A percentile compares a stretch with the other conserved stretches of the same genome.
These are phyloP conservation scores for Phoebastria nigripes DNA, from an alignment of 2,797 vertebrate genomes.

Conservation along the genomic window DNA sequence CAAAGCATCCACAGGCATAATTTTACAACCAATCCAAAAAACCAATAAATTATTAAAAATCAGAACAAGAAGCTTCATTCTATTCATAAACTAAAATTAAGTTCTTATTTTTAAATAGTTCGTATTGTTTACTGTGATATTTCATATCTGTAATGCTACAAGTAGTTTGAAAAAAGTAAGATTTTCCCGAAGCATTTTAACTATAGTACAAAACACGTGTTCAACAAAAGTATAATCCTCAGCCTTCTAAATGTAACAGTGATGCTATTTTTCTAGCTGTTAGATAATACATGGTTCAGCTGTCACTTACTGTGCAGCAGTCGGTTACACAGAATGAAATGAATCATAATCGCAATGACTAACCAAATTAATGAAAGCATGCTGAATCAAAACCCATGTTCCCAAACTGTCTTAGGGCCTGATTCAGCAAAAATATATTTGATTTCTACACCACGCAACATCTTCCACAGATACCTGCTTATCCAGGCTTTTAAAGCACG, in stretches of 20 bases:
- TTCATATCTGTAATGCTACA: background rate
- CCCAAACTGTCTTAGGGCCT: slow-evolving; percentile 3
- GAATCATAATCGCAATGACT: slow-evolving; percentile 32
- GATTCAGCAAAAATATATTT: slow-evolving; percentile 39
- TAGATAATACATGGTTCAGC: slow-evolving; percentile 37
- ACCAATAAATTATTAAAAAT: background rate
- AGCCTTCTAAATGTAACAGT: background rate
- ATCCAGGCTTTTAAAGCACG: background rate
- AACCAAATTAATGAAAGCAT: slow-evolving; percentile 42
- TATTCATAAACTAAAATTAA: background rate
- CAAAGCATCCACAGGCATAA: background rate
- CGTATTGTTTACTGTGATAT: background rate
- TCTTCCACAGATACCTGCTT: background rate
- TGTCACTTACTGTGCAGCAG: slow-evolving; percentile 35
- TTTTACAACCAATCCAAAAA: background rate
- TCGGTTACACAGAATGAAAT: slow-evolving; percentile 15
- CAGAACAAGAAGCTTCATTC: background rate
- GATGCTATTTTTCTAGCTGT: slow-evolving; percentile 24
- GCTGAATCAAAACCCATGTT: slow-evolving; percentile 26
- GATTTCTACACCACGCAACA: background rate
- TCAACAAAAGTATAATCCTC: background rate
- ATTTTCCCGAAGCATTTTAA: background rate
- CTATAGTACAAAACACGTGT: background rate
- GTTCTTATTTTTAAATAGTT: background rate
- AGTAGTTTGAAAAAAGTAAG: background rate